Conservation (phyloP, 2,888 invertebrate species). For the Siphlonurus alternatus region DNA sequence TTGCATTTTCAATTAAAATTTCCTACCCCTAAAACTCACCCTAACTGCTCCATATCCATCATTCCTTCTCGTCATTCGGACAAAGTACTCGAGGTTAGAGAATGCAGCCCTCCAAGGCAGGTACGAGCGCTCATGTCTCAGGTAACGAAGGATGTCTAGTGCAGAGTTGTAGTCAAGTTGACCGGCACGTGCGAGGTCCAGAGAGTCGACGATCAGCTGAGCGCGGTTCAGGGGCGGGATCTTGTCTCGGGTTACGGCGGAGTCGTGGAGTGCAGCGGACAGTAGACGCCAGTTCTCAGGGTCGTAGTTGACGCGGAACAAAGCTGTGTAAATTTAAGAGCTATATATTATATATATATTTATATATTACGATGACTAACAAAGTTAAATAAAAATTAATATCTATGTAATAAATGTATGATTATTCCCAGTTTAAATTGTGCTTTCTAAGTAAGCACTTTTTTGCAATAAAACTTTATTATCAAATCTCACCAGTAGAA, state of each 20-base stretch:
- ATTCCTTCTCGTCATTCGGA: conserved; percentile 59
- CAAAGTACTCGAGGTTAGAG: conserved; percentile 55
- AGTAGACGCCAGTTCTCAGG: conserved; percentile 48
- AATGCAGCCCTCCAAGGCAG: conserved; percentile 79
- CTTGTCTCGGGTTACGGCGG: conserved; percentile 18
- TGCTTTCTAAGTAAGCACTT: too few relatives aligned
- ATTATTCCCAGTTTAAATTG: too few relatives aligned
- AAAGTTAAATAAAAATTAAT: background rate
- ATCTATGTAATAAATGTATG: too few relatives aligned
- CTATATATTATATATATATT: too few relatives aligned
- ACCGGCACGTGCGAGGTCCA: conserved; percentile 61
- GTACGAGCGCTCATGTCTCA: conserved; percentile 60
- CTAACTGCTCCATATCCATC: conserved; percentile 47
- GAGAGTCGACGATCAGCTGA: conserved; percentile 74
- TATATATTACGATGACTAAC: too few relatives aligned
- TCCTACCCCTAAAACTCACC: too few relatives aligned
- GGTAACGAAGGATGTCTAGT: conserved; percentile 61
- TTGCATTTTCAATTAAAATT: too few relatives aligned
- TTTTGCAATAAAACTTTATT: too few relatives aligned
- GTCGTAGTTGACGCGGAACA: conserved; percentile 59
- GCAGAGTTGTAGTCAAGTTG: conserved; percentile 50
- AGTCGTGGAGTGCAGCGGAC: conserved; percentile 16
- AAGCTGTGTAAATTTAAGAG: conserved; percentile 30
- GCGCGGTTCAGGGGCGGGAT: conserved; percentile 68
- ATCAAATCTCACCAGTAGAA: conserved; percentile 56